Evolutionary conservation across 2,888 invertebrate genomes (phyloP), one percentile per base, ranked within the genome.

Genomic region (Pammene fasciana): DNA sequence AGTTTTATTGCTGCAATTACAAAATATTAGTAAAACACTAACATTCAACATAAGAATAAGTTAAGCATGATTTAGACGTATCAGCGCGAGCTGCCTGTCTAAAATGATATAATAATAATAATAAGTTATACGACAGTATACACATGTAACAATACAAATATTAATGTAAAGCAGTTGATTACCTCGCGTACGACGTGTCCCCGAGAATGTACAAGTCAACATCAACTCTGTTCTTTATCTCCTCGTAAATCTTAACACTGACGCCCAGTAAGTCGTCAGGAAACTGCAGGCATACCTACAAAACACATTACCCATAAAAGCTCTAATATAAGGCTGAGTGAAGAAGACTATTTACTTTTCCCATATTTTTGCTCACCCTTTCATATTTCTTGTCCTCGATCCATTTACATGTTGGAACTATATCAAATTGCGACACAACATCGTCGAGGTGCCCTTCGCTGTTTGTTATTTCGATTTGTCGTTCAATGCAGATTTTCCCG

Each of bases 141-240:
- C 1, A 26, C 4, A 43, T 11, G 43, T 43, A 38, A 11, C 43
- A 43, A 26, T 26, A 11, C 10, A 10, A 43, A 43, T 11, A 43
- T 2, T 43, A 43, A 43, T 11, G 0, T 50, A 14, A 14, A 41
- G 14, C 5, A 18, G 13, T n/a, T 16, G 85, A 84, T 83, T 88
- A 88, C 94, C 97, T 98, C 75, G 97, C 98, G 86, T 97, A 98
- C 0, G 97, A 96, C 9, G 98, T 98, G 80, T 99, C 98, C 3
- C 97, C 98, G 67, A 99, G 91, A 77, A 98, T 95, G 79, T 96
- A 98, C 1, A 97, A 89, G 79, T 95, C 94, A 1, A 87, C 85
- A 64, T 92, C 88, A 26, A 85, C 77, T 64, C 82, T 78, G 34
- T 85, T 82, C 72, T 90, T 93, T 6, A 94, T 85, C 78, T 94